phyloP scores from a whole-genome alignment of 2,113 vertebrate species.

The Mesembrinibis cayennensis region DNA sequence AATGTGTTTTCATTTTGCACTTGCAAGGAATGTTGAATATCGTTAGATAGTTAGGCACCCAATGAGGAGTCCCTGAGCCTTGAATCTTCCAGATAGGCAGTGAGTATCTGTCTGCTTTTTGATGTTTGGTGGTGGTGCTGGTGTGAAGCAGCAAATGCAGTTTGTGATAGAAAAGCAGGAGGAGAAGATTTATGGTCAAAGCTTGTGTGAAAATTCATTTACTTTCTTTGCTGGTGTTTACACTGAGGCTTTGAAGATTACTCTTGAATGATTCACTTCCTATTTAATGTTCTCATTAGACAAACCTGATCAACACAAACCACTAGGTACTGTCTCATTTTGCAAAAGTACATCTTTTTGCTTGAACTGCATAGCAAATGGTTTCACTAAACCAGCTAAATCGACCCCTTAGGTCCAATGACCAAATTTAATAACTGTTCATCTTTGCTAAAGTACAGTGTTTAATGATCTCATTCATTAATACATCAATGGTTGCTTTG shows the following conservation, averaged over 20 bases:
- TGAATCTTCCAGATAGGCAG: background rate
- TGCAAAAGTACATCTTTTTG: constrained; percentile 5
- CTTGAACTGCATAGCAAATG: constrained; percentile 18
- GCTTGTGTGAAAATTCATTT: background rate
- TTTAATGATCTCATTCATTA: constrained; percentile 63
- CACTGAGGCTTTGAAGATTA: background rate
- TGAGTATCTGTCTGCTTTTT: background rate
- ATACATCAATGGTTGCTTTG: constrained; percentile 51
- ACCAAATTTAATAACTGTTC: constrained; percentile 62
- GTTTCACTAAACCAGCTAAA: constrained; percentile 56
- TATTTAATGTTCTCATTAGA: background rate
- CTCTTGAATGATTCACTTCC: background rate
- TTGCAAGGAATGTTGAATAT: background rate
- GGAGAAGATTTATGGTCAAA: background rate
- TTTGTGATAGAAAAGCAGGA: background rate
- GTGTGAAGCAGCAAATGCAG: background rate
- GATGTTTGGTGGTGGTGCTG: background rate
- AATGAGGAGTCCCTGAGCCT: background rate
- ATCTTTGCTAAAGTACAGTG: constrained; percentile 45
- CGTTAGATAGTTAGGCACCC: background rate
- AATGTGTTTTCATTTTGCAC: background rate
- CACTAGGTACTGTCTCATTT: background rate
- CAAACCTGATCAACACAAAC: background rate
- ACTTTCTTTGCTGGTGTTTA: background rate
- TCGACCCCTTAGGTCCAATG: constrained; percentile 42